phyloP scores from a whole-genome alignment of 1,140 invertebrate genomes.

The Drosophila bocki region DNA sequence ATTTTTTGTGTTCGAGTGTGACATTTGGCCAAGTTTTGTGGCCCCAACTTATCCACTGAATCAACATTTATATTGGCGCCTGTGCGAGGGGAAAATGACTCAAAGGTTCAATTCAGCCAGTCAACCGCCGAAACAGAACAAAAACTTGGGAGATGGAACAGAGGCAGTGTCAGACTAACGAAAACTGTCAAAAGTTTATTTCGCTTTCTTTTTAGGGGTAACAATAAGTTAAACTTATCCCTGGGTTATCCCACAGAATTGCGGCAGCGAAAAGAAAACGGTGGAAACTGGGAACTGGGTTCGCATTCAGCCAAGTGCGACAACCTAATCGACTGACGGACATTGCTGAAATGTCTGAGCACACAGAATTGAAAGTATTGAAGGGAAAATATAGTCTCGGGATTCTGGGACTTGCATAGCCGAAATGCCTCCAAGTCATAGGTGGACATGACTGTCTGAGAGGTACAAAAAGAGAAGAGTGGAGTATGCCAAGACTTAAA shows the following conservation, averaged over 20 bases:
- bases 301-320: conserved; percentile 38
- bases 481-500: background rate
- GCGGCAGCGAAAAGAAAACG: conserved; percentile 32
- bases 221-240: conserved; percentile 72
- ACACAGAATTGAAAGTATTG: background rate
- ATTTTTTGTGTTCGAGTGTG: conserved; percentile 25
- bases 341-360: conserved; percentile 41
- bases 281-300: background rate
- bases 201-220: conserved; percentile 52
- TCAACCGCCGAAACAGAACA: conserved; percentile 46
- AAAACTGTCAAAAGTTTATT: conserved; percentile 74
- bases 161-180: conserved; percentile 32
- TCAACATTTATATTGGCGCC: conserved; percentile 71
- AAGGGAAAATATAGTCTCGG: background rate
- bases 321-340: conserved; percentile 54
- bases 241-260: conserved; percentile 52
- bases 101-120: conserved; percentile 59
- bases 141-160: conserved; percentile 54
- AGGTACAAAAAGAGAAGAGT: too few relatives aligned
- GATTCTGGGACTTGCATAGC: background rate
- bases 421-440: conserved; percentile 3
- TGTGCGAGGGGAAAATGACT: conserved; percentile 60
- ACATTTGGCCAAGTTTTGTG: conserved; percentile 53
- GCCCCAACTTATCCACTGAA: conserved; percentile 62
- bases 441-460: background rate